Percentiles rank a stretch among this genome's conserved stretches.
phyloP scores from a whole-genome alignment of 2,797 vertebrate species.

The Argya squamiceps region DNA sequence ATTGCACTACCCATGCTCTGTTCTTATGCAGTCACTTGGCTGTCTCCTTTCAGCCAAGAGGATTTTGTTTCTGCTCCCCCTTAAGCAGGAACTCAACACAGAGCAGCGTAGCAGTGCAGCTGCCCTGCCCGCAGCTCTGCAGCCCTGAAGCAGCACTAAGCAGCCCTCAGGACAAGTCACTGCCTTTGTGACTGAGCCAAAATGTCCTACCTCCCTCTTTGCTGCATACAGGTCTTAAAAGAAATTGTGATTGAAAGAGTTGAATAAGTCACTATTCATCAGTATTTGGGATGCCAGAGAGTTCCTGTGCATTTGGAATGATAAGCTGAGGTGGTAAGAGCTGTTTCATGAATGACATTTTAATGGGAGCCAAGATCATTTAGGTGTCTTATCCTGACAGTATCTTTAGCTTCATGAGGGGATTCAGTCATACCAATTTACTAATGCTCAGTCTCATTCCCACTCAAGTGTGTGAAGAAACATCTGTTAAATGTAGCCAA shows the following conservation, averaged over 20 bases:
- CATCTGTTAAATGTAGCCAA: neutral
- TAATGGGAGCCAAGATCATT: neutral
- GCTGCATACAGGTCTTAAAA: rapidly evolving
- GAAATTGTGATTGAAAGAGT: neutral
- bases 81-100: neutral
- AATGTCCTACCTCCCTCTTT: neutral
- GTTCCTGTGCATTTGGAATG: neutral
- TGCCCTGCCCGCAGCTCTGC: neutral
- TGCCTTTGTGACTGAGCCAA: neutral
- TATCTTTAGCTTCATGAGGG: neutral
- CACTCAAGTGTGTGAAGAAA: neutral
- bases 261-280: neutral
- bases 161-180: neutral
- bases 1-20: rapidly evolving
- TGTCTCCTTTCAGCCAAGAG: neutral
- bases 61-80: neutral
- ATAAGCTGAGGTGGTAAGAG: neutral
- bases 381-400: neutral
- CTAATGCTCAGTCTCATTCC: neutral
- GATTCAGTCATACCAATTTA: neutral
- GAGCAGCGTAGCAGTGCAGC: neutral
- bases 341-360: neutral
- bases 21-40: neutral
- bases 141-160: neutral
- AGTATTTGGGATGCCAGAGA: neutral